Base-by-base conservation (phyloP, 2,113 vertebrate genomes). In the Microcebus lehilahytsara region DNA sequence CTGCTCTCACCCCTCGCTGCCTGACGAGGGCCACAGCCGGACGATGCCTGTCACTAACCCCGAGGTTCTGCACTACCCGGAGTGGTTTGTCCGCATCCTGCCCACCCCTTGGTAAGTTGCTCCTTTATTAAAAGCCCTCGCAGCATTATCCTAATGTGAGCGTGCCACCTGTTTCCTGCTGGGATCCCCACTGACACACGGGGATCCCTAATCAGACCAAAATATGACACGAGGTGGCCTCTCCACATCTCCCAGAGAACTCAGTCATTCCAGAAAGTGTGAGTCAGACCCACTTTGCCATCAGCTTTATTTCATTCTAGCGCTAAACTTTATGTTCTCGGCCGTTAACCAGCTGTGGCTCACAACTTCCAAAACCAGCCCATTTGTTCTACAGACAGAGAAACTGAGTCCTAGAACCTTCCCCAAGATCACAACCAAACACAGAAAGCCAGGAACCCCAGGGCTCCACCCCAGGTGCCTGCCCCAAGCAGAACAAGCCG, bases 111-210 rank as follows among this genome's bases (percentile, higher is more conserved):
- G 79, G 69, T 72, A 85, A 89, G 80, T 42, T 19, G 37, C 53
- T 93, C 56, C 85, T 91, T 42, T 89, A 81, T 71, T 58, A 56
- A 88, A 91, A 94, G 42, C n/a, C 83, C 69, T 69, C 56, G 37
- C 60, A 49, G 49, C 93, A 85, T 89, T 49, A 64, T 42, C 81
- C 71, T 72, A 80, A 87, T 40, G 74, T 20, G 25, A n/a, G 13
- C 6, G 40, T 19, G 37, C 72, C 92, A 91, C 94, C 93, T 96
- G 89, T 40, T 94, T 87, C 89, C 95, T 89, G 79, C 91, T 72
- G 42, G 32, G 23, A 75, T 79, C 93, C 79, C 89, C 51, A 95
- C 74, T 86, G 42, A 95, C 87, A 64, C 49, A 6, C 0, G 1
- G 40, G 81, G 42, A 51, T 64, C 88, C 95, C 96, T 89, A 56